phyloP scores from a whole-genome alignment of 2,797 vertebrate genomes.

The Neopelma chrysocephalum region DNA sequence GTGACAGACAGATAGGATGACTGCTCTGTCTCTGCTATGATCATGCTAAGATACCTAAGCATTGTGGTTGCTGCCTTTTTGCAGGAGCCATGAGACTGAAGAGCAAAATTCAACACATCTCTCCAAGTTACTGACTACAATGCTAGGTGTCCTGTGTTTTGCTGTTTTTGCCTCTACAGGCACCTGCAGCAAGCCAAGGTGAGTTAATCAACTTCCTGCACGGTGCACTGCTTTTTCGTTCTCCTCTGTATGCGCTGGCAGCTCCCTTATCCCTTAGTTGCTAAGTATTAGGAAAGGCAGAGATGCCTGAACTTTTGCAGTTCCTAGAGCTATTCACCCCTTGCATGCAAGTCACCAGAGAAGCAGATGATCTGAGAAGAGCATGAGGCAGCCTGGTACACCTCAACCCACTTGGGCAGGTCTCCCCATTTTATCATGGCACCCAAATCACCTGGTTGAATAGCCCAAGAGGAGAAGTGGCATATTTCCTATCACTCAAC shows the following conservation, averaged over 20 bases:
- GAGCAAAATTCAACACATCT: neutral
- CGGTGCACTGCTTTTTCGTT: neutral
- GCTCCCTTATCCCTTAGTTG: neutral
- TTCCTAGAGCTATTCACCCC: neutral
- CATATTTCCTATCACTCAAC: neutral
- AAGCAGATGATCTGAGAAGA: neutral
- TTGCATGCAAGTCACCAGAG: neutral
- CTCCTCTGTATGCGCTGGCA: neutral
- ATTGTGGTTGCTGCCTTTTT: neutral
- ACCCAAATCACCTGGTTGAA: neutral
- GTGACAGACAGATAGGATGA: neutral
- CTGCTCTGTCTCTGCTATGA: neutral
- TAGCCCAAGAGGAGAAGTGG: neutral
- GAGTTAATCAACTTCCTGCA: neutral
- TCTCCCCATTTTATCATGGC: neutral
- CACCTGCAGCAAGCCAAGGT: neutral
- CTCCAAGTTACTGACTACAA: neutral
- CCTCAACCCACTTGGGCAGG: neutral
- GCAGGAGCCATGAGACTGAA: neutral
- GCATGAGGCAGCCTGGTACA: neutral
- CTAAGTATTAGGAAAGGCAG: neutral
- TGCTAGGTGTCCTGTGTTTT: neutral
- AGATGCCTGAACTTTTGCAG: neutral
- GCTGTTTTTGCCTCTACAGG: neutral
- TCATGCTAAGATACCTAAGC: neutral